Evolutionary conservation across 35 echinoderm and acorn worm genomes (phyloP).

Genomic region (Ophiothrix spiculata): DNA sequence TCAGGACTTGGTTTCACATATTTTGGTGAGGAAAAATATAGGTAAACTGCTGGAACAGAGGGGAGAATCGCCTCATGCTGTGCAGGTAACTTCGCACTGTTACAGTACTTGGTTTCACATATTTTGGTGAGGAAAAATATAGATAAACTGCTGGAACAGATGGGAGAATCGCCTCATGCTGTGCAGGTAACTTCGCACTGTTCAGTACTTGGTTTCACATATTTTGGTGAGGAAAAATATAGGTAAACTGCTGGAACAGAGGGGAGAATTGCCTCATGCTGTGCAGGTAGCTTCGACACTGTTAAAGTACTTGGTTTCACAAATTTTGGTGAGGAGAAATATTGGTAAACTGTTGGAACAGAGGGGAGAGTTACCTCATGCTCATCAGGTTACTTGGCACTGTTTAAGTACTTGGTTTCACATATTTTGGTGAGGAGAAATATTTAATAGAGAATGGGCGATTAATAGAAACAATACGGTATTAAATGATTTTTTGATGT

Average conservation of each 20-base stretch:
- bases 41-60: slow-evolving; percentile 47
- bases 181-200: slow-evolving; percentile 57
- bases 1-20: slow-evolving; percentile 78
- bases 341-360: not conserved
- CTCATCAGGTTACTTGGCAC: no score
- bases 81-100: no score
- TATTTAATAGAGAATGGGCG: no score
- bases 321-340: not conserved
- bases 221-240: no score
- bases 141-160: slow-evolving; percentile 47
- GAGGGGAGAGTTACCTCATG: not conserved
- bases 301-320: no score
- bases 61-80: slow-evolving; percentile 1
- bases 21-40: slow-evolving; percentile 70
- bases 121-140: slow-evolving; percentile 73
- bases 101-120: no score
- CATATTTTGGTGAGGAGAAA: not conserved
- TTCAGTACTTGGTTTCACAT: no score
- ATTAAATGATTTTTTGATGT: not conserved
- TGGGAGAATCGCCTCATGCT: not conserved
- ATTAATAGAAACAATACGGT: no score
- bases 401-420: no score
- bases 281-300: no score
- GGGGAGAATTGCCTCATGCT: no score
- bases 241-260: no score